phyloP scores from a whole-genome alignment of 2,888 invertebrate genomes.

The Phortica okadai region DNA sequence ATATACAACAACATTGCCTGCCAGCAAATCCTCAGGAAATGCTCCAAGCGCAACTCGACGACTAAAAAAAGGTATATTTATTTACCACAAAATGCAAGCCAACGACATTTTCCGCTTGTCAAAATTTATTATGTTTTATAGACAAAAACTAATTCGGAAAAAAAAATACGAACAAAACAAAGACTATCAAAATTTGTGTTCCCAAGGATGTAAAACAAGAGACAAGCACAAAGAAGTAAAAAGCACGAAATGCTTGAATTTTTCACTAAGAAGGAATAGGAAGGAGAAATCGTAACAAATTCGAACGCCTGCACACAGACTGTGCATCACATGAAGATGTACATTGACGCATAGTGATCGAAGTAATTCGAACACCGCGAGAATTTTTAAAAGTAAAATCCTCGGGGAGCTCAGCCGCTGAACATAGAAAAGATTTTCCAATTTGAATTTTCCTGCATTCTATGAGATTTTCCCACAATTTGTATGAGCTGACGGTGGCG shows the following conservation, averaged over 20 bases:
- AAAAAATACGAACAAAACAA: constrained; percentile 23
- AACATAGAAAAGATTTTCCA: constrained; percentile 51
- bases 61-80: constrained; percentile 53
- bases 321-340: constrained; percentile 11
- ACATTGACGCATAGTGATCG: constrained; percentile 47
- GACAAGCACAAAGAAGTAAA: constrained; percentile 31
- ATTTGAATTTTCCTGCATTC: constrained; percentile 55
- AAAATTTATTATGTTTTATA: constrained; percentile 10
- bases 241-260: constrained; percentile 52
- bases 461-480: constrained; percentile 54
- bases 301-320: constrained; percentile 54
- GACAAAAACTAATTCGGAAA: not conserved
- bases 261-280: constrained; percentile 36
- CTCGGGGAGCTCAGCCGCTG: constrained; percentile 47
- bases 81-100: constrained; percentile 41
- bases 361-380: constrained; percentile 73
- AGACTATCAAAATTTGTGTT: constrained; percentile 46
- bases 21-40: constrained; percentile 55
- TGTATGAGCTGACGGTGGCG: constrained; percentile 29
- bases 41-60: constrained; percentile 65
- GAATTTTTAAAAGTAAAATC: constrained; percentile 53
- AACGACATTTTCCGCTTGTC: constrained; percentile 5
- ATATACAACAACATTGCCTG: constrained; percentile 17
- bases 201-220: constrained; percentile 69
- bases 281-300: constrained; percentile 21